Conservation (phyloP, 2,113 vertebrate species). For the Tautogolabrus adspersus region DNA sequence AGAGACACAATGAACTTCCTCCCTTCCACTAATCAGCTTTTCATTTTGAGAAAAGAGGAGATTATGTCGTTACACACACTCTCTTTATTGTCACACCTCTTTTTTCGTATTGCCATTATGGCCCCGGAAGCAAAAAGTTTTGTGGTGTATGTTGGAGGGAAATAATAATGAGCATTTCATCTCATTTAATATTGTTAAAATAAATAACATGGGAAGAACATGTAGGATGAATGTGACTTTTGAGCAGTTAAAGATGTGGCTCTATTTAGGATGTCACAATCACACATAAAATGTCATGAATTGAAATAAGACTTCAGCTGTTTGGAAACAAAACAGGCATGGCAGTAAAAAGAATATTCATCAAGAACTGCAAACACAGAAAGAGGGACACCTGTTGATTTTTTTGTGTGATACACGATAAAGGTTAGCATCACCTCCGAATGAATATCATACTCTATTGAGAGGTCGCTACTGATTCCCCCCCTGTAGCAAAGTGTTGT, state of each 20-base stretch:
- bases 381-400: slow-evolving; percentile 13
- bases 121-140: background rate
- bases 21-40: background rate
- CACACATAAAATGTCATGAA: background rate
- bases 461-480: background rate
- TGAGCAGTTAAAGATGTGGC: slow-evolving; percentile 6
- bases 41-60: slow-evolving; percentile 4
- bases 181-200: background rate
- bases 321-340: too few species aligned
- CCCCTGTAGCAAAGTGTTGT: too few species aligned
- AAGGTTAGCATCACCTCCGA: too few species aligned
- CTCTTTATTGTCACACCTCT: background rate
- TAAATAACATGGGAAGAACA: background rate
- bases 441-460: background rate
- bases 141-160: background rate
- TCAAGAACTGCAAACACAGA: background rate
- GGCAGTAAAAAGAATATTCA: background rate
- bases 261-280: background rate
- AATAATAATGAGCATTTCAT: background rate
- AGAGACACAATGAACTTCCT: slow-evolving; percentile 6
- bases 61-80: background rate
- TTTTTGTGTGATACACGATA: background rate
- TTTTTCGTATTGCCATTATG: background rate
- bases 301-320: background rate
- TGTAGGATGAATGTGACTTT: background rate